Evolutionary conservation across 53 echinoderm and acorn worm species (phyloP).

Genomic region (Astropecten irregularis): DNA sequence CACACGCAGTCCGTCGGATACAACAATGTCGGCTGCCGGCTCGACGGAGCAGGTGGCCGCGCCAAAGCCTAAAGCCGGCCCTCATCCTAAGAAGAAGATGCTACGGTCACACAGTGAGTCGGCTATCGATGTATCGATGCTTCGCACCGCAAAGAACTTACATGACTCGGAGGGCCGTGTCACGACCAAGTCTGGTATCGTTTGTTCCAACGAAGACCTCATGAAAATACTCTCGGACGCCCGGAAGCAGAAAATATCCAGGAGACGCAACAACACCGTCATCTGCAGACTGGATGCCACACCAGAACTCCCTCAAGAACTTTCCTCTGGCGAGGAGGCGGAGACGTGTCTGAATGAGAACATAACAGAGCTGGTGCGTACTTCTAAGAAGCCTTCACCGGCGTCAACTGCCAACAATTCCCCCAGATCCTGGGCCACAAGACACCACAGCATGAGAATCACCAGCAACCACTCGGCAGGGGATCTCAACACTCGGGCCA

Average conservation of each 20-base stretch:
- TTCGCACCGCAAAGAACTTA: constrained; percentile 54
- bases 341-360: constrained; percentile 60
- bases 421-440: constrained; percentile 19
- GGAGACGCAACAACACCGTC: constrained; percentile 78
- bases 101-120: constrained; percentile 94
- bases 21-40: not conserved
- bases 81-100: constrained; percentile 94
- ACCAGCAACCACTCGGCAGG: constrained; percentile 11
- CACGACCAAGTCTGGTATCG: constrained; percentile 64
- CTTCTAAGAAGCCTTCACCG: not conserved
- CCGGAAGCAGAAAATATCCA: constrained; percentile 60
- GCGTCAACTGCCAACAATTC: not conserved
- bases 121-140: constrained; percentile 81
- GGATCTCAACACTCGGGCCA: constrained; percentile 39
- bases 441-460: constrained; percentile 47
- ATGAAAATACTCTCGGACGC: constrained; percentile 87
- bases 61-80: constrained; percentile 24
- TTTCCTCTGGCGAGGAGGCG: constrained; percentile 14
- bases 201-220: constrained; percentile 92
- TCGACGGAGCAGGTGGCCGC: constrained; percentile 10
- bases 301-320: constrained; percentile 67
- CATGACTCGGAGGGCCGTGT: not conserved
- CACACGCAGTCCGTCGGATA: constrained; percentile 29
- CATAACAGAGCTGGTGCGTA: not conserved
- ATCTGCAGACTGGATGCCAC: constrained; percentile 64